Base-by-base conservation (phyloP, 2,888 invertebrate species). In the Aleiodes alternator region DNA sequence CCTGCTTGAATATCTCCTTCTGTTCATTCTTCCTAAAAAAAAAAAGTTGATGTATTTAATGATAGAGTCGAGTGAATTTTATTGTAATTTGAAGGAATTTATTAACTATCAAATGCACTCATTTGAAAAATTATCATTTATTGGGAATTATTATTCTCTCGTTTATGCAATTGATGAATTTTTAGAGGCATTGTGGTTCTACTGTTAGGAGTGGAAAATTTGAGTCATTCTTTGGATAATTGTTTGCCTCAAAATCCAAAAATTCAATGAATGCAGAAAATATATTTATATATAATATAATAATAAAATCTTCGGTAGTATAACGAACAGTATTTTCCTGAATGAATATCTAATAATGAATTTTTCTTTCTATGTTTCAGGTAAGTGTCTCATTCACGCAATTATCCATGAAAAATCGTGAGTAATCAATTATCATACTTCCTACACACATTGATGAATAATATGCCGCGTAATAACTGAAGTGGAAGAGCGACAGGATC, bases 301-400 rank as follows among this genome's bases (percentile, higher is more conserved):
- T 38, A 9, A 43, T 9, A 1, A 9, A 43, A 43, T 43, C 43
- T 9, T 43, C 43, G 43, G 9, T 8, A 43, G 11, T 43, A 43
- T 11, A 43, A 8, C 9, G 9, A 11, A 7, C 43, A 43, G 43
- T 43, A 43, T 43, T 43, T 9, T 6, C 6, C 4, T 34, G 34
- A 34, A 34, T 34, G 34, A 34, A 34, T 34, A 34, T 34, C 6
- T 3, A 34, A 34, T 34, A 34, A 34, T 34, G 34, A 34, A 34
- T 34, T 34, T 34, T 34, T 34, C 34, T 34, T 69, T 81, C 78
- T 85, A 73, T 86, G 84, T 86, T 86, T 80, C 79, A 85, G 86
- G 84, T 85, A 83, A 87, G 86, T 83, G 77, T 57, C 76, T 56
- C 16, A 29, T 43, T 56, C 61, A 68, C 16, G 16, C 34, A 8